These are phyloP conservation scores for Tapirus indicus DNA, from an alignment of 2,797 vertebrate genomes.

Conservation along the genomic window DNA sequence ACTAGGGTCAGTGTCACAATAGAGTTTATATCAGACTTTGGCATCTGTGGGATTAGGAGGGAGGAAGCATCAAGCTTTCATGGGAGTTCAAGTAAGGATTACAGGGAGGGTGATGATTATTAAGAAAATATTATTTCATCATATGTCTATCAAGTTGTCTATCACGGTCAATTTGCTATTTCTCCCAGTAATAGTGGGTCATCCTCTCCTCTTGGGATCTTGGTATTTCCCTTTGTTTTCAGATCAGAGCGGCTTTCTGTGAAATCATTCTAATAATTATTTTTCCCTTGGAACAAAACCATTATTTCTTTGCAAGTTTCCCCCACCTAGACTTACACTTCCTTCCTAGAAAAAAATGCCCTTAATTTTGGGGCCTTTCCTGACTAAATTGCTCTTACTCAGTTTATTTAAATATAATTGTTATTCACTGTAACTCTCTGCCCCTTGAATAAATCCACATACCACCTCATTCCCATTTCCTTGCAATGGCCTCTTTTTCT, in stretches of 20 bases:
- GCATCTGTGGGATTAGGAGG: neutral
- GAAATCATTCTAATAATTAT: neutral
- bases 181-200: neutral
- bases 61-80: neutral
- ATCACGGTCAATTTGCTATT: neutral
- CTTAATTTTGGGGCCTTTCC: neutral
- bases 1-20: neutral
- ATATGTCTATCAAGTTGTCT: neutral
- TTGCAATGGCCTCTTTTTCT: neutral
- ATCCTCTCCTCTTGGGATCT: neutral
- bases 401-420: neutral
- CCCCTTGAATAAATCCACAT: neutral
- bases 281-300: neutral
- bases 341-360: neutral
- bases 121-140: neutral
- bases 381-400: neutral
- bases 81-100: neutral
- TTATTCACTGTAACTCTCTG: neutral
- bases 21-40: neutral
- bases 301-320: neutral
- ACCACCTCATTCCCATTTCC: neutral
- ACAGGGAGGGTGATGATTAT: neutral
- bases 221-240: conserved; percentile 25
- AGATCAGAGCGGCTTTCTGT: neutral
- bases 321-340: neutral